A percentile compares a stretch with the other conserved stretches of the same genome.
phyloP scores from a whole-genome alignment of 2,888 invertebrate species.

The Tryphoninae sp. region DNA sequence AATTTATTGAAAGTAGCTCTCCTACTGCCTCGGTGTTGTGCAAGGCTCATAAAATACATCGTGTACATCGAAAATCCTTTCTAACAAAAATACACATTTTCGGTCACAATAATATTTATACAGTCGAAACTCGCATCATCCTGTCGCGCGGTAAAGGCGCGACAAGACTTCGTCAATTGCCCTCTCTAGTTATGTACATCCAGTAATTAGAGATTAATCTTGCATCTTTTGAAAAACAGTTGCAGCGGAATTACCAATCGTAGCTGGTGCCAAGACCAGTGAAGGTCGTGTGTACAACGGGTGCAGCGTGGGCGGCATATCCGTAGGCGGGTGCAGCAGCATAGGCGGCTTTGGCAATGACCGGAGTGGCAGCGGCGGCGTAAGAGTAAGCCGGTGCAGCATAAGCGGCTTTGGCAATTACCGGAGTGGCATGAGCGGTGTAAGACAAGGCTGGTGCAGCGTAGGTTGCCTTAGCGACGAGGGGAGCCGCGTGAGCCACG shows the following conservation, averaged over 20 bases:
- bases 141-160: no score
- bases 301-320: slow-evolving; percentile 64
- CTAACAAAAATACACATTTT: no score
- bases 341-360: slow-evolving; percentile 59
- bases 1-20: no score
- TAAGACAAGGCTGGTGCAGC: slow-evolving; percentile 56
- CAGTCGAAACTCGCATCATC: no score
- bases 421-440: slow-evolving; percentile 64
- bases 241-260: slow-evolving; percentile 70
- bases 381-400: slow-evolving; percentile 61
- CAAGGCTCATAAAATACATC: no score
- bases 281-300: slow-evolving; percentile 70
- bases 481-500: slow-evolving; percentile 60
- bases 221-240: not conserved
- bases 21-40: no score
- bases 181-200: not conserved
- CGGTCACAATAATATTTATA: no score
- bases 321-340: slow-evolving; percentile 61
- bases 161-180: not conserved
- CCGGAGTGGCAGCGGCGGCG: slow-evolving; percentile 64
- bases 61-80: no score
- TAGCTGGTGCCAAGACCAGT: slow-evolving; percentile 72
- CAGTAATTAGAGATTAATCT: not conserved
- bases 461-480: slow-evolving; percentile 66
- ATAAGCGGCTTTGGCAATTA: slow-evolving; percentile 58